Evolutionary conservation across 2,888 invertebrate genomes (phyloP).

Genomic region (Athripsodes cinereus): DNA sequence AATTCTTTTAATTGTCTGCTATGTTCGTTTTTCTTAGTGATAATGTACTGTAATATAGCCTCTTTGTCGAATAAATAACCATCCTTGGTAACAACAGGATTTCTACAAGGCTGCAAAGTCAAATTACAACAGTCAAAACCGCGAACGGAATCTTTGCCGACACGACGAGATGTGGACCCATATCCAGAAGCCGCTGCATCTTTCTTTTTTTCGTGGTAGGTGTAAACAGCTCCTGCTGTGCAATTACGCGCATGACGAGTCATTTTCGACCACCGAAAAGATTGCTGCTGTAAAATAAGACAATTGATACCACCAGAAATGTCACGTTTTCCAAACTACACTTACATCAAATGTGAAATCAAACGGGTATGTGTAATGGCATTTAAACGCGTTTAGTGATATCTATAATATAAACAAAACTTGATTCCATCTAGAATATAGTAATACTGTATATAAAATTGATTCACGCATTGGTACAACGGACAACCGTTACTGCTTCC

Average conservation of each 20-base stretch:
- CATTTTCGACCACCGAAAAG: no score
- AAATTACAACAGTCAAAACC: constrained; percentile 97
- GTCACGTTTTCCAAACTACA: no score
- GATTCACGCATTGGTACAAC: no score
- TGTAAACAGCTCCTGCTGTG: constrained; percentile 97
- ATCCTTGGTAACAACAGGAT: constrained; percentile 50
- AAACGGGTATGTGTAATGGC: no score
- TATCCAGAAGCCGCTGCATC: constrained; percentile 94
- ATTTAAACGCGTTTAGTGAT: no score
- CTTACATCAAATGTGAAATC: no score
- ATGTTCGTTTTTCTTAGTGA: constrained; percentile 90
- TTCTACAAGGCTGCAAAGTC: constrained; percentile 89
- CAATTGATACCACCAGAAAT: no score
- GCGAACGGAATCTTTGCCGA: constrained; percentile 92
- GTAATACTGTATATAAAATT: no score
- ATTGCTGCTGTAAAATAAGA: no score
- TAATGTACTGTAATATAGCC: constrained; percentile 90
- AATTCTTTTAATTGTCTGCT: constrained; percentile 85
- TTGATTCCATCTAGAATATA: no score
- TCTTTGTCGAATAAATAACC: constrained; percentile 96
- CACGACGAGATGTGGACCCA: constrained; percentile 75
- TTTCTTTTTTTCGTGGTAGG: constrained; percentile 95
- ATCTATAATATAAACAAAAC: no score
- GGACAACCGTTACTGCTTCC: no score
- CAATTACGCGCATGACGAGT: constrained; percentile 97